Evolutionary conservation across 2,113 vertebrate species (phyloP).

Genomic region (Prionailurus bengalensis): DNA sequence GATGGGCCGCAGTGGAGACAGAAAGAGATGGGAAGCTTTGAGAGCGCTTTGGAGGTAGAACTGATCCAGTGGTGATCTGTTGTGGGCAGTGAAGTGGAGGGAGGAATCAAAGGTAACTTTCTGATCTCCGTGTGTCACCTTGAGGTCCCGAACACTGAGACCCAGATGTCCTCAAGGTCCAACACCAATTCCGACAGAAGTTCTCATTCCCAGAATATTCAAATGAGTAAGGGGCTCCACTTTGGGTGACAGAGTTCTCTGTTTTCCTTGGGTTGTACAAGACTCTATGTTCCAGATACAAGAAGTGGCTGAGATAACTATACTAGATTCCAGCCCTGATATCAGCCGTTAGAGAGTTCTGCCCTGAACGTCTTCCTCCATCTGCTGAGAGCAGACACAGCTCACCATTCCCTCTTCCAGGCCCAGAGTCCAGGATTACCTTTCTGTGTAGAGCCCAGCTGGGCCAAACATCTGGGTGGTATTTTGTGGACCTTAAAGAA

Average conservation of each 20-base stretch:
- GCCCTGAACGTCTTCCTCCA: not conserved
- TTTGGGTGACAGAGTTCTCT: not conserved
- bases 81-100: not conserved
- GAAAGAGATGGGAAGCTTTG: accelerated
- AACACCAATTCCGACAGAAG: not conserved
- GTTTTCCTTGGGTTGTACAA: not conserved
- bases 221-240: not conserved
- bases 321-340: not conserved
- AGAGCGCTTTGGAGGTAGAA: not conserved
- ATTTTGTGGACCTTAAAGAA: not conserved
- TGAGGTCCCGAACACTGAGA: not conserved
- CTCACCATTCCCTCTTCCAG: not conserved
- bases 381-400: not conserved
- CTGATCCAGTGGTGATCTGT: accelerated
- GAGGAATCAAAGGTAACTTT: not conserved
- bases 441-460: not conserved
- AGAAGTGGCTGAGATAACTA: not conserved
- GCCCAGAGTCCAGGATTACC: not conserved
- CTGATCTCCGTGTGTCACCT: not conserved
- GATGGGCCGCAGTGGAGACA: too few species aligned
- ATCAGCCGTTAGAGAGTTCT: not conserved
- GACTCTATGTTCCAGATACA: not conserved
- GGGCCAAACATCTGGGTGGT: not conserved
- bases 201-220: not conserved
- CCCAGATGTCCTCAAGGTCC: not conserved